These are phyloP conservation scores for Sweltsa coloradensis DNA, from an alignment of 1,140 invertebrate species.

Conservation along the genomic window DNA sequence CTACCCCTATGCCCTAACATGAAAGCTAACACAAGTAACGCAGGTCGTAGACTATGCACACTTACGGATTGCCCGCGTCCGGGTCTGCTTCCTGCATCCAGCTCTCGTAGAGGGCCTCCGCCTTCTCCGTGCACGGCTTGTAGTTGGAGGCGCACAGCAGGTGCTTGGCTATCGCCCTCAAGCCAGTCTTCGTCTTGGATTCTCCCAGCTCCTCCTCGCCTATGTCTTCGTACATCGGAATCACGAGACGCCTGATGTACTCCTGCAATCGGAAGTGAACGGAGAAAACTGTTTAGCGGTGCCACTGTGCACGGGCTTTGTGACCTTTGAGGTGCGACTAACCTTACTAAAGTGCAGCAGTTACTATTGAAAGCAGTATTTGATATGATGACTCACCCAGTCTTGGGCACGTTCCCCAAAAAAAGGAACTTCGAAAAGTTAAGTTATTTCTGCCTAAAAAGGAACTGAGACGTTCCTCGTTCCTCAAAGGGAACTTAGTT, in stretches of 20 bases:
- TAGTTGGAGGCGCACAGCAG: too few species aligned
- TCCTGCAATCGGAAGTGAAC: too few species aligned
- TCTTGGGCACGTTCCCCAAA: too few species aligned
- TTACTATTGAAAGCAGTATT: too few species aligned
- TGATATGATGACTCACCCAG: conserved; percentile 9
- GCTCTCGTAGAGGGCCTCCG: conserved; percentile 45
- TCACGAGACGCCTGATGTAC: conserved; percentile 45
- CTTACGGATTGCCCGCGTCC: conserved; percentile 60
- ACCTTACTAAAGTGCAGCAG: not conserved
- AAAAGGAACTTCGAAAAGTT: too few species aligned
- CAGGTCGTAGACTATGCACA: conserved; percentile 17
- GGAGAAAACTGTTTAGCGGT: too few species aligned
- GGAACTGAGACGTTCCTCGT: too few species aligned
- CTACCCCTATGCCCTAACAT: conserved; percentile 4
- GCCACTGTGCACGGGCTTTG: too few species aligned
- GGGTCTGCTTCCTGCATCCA: conserved; percentile 54
- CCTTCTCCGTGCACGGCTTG: conserved; percentile 52
- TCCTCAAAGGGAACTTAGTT: too few species aligned
- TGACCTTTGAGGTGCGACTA: too few species aligned
- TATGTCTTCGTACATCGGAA: conserved; percentile 51
- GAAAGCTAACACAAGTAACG: not conserved
- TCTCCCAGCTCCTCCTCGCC: conserved; percentile 27
- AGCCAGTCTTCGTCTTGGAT: conserved; percentile 45
- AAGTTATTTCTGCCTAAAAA: too few species aligned
- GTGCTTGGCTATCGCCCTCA: conserved; percentile 57